phyloP scores from a whole-genome alignment of 2,888 invertebrate species.

The Entomobrya proxima region DNA sequence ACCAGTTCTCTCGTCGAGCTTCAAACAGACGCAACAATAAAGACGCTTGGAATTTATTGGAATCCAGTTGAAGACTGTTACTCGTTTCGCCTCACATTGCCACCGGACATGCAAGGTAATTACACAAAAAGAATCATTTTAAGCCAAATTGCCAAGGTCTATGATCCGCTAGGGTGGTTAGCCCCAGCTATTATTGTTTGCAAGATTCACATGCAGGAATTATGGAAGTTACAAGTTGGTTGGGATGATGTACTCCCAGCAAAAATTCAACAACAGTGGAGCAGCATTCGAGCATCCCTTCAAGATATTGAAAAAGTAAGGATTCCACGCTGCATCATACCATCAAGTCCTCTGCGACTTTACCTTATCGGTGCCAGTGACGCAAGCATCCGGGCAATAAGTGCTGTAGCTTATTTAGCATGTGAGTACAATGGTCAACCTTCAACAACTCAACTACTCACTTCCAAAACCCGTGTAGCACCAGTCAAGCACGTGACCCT shows the following conservation, averaged over 20 bases:
- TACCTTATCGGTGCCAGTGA: neutral
- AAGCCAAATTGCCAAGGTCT: neutral
- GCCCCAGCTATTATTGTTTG: neutral
- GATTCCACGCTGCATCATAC: neutral
- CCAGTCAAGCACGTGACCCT: neutral
- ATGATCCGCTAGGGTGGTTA: no score
- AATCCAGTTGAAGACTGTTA: neutral
- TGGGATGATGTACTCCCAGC: neutral
- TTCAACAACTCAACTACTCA: neutral
- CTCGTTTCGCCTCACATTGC: neutral
- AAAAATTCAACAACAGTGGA: neutral
- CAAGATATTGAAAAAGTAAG: neutral
- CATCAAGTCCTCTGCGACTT: neutral
- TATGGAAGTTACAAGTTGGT: neutral
- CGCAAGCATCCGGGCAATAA: neutral
- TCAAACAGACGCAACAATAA: neutral
- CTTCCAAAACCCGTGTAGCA: neutral
- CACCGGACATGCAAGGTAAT: neutral
- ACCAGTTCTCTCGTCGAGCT: neutral
- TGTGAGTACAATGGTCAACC: neutral
- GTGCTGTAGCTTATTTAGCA: neutral
- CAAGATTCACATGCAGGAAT: neutral
- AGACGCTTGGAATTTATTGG: neutral
- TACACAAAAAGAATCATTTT: neutral
- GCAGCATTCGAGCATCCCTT: neutral